phyloP scores from a whole-genome alignment of 2,888 invertebrate genomes.

The Tetragnatha montana region DNA sequence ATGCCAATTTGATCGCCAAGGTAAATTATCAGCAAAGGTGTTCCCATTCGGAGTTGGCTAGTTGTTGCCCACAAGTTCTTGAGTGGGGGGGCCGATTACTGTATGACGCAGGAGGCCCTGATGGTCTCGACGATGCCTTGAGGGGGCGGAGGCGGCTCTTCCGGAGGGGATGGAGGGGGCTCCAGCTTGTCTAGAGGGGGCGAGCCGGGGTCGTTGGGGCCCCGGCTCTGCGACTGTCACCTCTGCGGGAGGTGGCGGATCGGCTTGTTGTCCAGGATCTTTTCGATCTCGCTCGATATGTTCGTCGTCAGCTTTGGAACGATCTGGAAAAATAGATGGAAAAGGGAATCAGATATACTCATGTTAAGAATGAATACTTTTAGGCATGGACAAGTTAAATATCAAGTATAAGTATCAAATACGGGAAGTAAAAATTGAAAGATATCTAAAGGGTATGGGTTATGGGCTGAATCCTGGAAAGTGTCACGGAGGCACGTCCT shows the following conservation, averaged over 20 bases:
- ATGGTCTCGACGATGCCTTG: conserved; percentile 43
- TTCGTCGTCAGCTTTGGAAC: conserved; percentile 91
- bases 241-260: conserved; percentile 73
- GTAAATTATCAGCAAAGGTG: too few relatives aligned
- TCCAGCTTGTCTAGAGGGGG: conserved; percentile 28
- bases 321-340: conserved; percentile 80
- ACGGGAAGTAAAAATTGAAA: neutral
- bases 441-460: neutral
- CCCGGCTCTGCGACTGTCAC: conserved; percentile 70
- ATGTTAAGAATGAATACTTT: neutral
- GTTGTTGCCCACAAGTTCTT: too few relatives aligned
- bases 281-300: conserved; percentile 92
- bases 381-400: neutral
- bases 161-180: conserved; percentile 12
- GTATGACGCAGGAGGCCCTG: conserved; percentile 56
- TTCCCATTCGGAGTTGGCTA: too few relatives aligned
- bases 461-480: too few relatives aligned
- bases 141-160: conserved; percentile 38
- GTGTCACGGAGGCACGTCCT: too few relatives aligned
- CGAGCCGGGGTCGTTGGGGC: conserved; percentile 67
- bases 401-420: neutral
- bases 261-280: conserved; percentile 94
- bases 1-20: too few relatives aligned
- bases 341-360: neutral
- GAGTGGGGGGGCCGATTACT: conserved; percentile 17